These are phyloP conservation scores for Epistrophe eligans DNA, from an alignment of 2,888 invertebrate genomes.

Conservation along the genomic window DNA sequence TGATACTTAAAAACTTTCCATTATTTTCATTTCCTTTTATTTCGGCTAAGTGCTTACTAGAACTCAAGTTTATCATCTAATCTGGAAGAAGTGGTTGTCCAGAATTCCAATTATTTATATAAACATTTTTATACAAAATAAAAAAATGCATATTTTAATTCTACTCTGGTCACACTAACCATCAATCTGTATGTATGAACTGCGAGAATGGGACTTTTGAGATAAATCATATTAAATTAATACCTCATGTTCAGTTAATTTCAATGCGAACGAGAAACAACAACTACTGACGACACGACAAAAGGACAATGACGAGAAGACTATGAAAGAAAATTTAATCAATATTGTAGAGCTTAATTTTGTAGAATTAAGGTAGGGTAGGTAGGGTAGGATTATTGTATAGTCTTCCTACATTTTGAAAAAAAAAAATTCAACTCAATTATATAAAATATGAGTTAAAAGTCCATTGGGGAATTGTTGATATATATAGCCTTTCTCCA, in stretches of 20 bases:
- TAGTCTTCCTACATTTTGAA: neutral
- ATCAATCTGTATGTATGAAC: neutral
- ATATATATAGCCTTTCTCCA: constrained; percentile 6
- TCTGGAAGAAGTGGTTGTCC: no score
- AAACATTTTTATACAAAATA: no score
- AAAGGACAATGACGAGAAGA: neutral
- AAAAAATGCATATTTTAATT: neutral
- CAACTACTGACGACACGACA: neutral
- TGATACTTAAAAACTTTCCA: no score
- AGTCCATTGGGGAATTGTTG: constrained; percentile 19
- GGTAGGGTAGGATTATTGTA: neutral
- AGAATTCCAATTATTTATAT: no score
- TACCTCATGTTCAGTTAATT: constrained; percentile 34
- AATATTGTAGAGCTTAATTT: constrained; percentile 14
- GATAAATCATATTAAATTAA: constrained; percentile 49
- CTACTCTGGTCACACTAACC: neutral
- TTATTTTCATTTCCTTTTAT: no score
- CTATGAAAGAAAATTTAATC: constrained; percentile 16
- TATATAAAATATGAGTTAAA: constrained; percentile 12
- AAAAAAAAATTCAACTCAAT: constrained; percentile 10
- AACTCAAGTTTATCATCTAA: no score
- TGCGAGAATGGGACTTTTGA: constrained; percentile 29
- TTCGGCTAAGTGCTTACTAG: no score
- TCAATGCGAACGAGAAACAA: neutral
- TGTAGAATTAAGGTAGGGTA: neutral